Base-by-base conservation (phyloP, 2,888 invertebrate genomes). In the Andrena chrysosceles region DNA sequence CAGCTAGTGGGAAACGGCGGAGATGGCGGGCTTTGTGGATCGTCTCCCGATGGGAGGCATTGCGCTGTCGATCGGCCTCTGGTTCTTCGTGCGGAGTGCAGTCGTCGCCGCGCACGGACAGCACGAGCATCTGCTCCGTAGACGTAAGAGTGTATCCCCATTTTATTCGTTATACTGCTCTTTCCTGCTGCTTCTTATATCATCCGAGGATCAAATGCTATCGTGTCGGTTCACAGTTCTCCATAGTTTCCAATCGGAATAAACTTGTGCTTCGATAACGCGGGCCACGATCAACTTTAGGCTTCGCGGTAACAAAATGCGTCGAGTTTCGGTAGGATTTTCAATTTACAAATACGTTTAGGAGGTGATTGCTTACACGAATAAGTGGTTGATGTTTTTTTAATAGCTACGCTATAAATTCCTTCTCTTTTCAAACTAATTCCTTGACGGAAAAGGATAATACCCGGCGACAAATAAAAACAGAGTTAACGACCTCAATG, bases 81-180 rank as follows among this genome's bases (percentile, higher is more conserved):
- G 80, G 60, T n/a, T 84, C 64, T 62, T 62, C 31, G 52, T 60
- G 23, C 60, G 52, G 66, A 79, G 76, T 74, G 82, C 87, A 89
- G 89, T 89, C 86, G 81, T 86, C 56, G 79, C 63, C 83, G 90
- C 78, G 89, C 90, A 85, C 84, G 85, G 84, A 62, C 71, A 86
- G 83, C 76, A 89, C 78, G 67, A 89, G 66, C 87, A 86, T 85
- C 89, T 83, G 67, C 69, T 63, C n/a, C 66, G 64, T 70, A 84
- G 84, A 86, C 81, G 88, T 89, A 88, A 89, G 89, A 88, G 75
- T 59, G 48, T 64, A 48, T 35, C 49, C 26, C 6, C 26, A 59
- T 54, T 77, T n/a, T 31, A 5, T 7, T 59, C 66, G 69, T 29
- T 79, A 4, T 13, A 2, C n/a, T 5, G 20, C 33, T n/a, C 20